Evolutionary conservation across 1,140 invertebrate genomes (phyloP).

Genomic region (Gryon sp.): DNA sequence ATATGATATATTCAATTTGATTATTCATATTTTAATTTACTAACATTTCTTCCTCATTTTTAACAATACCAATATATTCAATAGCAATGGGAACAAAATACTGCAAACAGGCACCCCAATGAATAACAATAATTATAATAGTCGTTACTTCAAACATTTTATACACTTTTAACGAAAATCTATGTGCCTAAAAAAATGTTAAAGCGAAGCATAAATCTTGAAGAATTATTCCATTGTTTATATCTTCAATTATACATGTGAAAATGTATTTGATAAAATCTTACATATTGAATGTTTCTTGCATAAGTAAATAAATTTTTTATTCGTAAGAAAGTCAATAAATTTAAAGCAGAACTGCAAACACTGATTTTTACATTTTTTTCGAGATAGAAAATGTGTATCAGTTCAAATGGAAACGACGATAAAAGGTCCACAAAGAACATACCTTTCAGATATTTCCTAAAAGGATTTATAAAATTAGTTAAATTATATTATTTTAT

Average conservation of each 20-base stretch:
- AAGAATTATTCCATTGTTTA: background rate
- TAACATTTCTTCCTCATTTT: slow-evolving; percentile 19
- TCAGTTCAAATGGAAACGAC: slow-evolving; percentile 64
- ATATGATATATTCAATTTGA: background rate
- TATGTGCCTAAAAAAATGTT: slow-evolving; percentile 63
- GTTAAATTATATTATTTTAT: background rate
- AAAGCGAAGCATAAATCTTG: background rate
- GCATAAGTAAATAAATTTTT: slow-evolving; percentile 65
- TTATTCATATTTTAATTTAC: background rate
- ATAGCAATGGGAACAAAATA: slow-evolving; percentile 66
- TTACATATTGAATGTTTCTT: slow-evolving; percentile 64
- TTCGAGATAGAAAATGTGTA: slow-evolving; percentile 39
- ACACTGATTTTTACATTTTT: slow-evolving; percentile 40
- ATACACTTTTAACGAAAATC: slow-evolving; percentile 62
- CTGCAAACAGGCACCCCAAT: slow-evolving; percentile 73
- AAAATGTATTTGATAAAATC: slow-evolving; percentile 13
- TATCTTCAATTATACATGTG: background rate
- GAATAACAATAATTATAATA: slow-evolving; percentile 61
- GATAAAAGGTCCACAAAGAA: slow-evolving; percentile 69
- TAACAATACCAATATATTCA: slow-evolving; percentile 4
- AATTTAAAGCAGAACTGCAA: slow-evolving; percentile 52
- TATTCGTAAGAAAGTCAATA: slow-evolving; percentile 70
- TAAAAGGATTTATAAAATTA: slow-evolving; percentile 33
- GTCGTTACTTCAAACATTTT: slow-evolving; percentile 65
- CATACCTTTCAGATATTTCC: slow-evolving; percentile 67